Percentiles rank a stretch among this genome's conserved stretches.
These are phyloP conservation scores for Lerema accius DNA, from an alignment of 1,140 invertebrate species.

Conservation along the genomic window DNA sequence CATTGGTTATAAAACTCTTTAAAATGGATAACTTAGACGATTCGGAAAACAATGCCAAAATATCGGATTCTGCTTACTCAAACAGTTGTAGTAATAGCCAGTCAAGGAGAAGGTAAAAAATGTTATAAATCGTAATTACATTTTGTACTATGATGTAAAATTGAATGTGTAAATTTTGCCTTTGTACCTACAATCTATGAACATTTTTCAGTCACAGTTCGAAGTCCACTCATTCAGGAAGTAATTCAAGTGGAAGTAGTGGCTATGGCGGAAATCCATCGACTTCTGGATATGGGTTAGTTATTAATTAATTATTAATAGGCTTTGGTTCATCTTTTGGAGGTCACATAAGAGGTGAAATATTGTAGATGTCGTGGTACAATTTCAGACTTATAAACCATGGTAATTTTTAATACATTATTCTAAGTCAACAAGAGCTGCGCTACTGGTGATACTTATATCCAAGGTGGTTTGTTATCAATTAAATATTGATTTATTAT, in stretches of 20 bases:
- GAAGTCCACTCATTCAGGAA: conserved; percentile 89
- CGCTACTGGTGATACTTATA: no score
- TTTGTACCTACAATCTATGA: not conserved
- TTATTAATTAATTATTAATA: no score
- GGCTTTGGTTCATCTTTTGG: no score
- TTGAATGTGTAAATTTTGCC: no score
- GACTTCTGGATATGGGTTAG: conserved; percentile 83
- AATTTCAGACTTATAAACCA: no score
- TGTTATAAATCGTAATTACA: conserved; percentile 2
- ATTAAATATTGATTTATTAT: no score
- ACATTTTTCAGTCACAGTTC: conserved; percentile 86
- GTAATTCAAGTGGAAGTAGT: conserved; percentile 90
- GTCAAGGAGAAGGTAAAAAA: conserved; percentile 86
- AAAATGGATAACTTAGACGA: conserved; percentile 65
- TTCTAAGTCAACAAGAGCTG: no score
- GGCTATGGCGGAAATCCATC: conserved; percentile 88
- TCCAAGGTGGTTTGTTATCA: no score
- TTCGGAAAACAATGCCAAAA: conserved; percentile 83
- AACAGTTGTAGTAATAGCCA: conserved; percentile 90
- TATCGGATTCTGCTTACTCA: conserved; percentile 90
- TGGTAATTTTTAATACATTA: no score
- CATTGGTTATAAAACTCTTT: not conserved
- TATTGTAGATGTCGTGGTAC: no score
- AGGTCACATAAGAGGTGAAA: no score
- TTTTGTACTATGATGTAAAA: no score